Evolutionary conservation across 2,113 vertebrate genomes (phyloP).

Genomic region (Malurus alboscapulatus): DNA sequence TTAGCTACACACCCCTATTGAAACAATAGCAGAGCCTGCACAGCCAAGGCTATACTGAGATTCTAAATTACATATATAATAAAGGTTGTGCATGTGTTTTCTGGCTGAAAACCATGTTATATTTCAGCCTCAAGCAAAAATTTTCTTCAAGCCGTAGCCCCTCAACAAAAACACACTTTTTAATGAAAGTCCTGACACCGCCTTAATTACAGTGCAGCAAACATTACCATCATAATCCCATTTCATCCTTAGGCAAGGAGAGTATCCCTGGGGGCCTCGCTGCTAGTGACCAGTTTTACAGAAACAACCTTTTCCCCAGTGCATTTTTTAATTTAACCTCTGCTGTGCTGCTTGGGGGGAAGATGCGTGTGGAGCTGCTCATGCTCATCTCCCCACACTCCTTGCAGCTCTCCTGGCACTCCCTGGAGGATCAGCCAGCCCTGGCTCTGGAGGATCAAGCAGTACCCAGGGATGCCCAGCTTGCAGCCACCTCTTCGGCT

Average conservation of each 20-base stretch:
- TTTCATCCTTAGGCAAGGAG: constrained; percentile 42
- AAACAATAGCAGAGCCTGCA: neutral
- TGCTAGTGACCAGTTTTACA: constrained; percentile 32
- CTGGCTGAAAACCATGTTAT: neutral
- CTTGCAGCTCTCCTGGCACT: neutral
- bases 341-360: neutral
- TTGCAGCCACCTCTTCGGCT: neutral
- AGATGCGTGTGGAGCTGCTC: neutral
- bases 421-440: neutral
- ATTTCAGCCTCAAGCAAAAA: constrained; percentile 43
- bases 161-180: constrained; percentile 28
- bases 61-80: constrained; percentile 5
- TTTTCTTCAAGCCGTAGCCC: neutral
- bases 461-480: neutral
- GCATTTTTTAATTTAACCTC: constrained; percentile 18
- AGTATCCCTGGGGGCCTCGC: neutral
- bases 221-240: constrained; percentile 26
- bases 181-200: constrained; percentile 49
- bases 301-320: neutral
- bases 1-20: neutral
- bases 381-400: fast-evolving
- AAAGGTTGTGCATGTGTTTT: constrained; percentile 2
- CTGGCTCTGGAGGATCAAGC: neutral
- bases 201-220: constrained; percentile 54
- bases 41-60: neutral